Evolutionary conservation across 1,140 invertebrate species (phyloP).

Genomic region (Globodera ellingtonae): DNA sequence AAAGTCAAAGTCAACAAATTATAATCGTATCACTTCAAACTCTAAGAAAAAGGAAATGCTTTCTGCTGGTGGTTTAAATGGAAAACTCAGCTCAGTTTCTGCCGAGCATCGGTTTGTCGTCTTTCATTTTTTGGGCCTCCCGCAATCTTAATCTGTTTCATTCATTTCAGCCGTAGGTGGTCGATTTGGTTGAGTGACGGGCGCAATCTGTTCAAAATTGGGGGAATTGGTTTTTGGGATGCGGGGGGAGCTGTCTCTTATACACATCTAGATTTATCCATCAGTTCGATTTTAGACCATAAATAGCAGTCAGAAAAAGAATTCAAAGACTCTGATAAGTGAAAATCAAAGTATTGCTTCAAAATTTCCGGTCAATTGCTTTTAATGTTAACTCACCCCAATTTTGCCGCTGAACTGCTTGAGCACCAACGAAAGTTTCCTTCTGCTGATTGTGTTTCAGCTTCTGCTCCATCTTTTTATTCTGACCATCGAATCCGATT

Average conservation of each 20-base stretch:
- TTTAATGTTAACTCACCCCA: not conserved
- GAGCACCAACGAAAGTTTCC: not conserved
- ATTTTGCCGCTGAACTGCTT: not conserved
- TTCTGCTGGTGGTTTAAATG: not conserved
- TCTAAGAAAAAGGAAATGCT: not conserved
- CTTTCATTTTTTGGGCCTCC: conserved; percentile 2
- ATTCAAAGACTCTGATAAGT: not conserved
- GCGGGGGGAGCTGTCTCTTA: too few species aligned
- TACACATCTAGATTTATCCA: too few species aligned
- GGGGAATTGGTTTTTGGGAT: not conserved
- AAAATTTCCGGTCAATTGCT: not conserved
- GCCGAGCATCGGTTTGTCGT: not conserved
- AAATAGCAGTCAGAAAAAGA: not conserved
- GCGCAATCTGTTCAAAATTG: conserved; percentile 6
- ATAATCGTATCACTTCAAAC: not conserved
- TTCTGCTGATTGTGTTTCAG: not conserved
- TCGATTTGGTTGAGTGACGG: conserved; percentile 14
- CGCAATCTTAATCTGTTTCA: not conserved
- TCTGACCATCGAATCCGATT: not conserved
- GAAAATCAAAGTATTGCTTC: too few species aligned
- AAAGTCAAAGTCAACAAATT: too few species aligned
- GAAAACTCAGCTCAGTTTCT: not conserved
- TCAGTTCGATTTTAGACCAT: too few species aligned
- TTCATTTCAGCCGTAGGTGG: not conserved
- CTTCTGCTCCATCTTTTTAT: not conserved